phyloP scores from a whole-genome alignment of 2,113 vertebrate species.

The Regulus satrapa region DNA sequence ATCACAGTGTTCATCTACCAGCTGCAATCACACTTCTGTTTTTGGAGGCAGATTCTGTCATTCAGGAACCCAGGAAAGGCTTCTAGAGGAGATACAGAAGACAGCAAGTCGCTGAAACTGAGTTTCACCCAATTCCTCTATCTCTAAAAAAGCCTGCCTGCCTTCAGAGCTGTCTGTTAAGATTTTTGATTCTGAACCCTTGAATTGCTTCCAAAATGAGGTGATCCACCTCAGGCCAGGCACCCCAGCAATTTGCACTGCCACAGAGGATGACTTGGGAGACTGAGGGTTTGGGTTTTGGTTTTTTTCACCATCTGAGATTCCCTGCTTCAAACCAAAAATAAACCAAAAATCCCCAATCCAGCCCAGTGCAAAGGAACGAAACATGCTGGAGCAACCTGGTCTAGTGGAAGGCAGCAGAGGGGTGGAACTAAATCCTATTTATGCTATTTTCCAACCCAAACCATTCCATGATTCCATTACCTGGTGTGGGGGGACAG shows the following conservation, averaged over 20 bases:
- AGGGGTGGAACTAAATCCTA: neutral
- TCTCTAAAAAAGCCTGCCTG: neutral
- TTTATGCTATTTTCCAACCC: neutral
- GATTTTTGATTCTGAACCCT: neutral
- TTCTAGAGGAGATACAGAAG: accelerated
- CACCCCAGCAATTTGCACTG: neutral
- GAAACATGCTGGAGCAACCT: neutral
- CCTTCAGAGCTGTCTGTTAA: neutral
- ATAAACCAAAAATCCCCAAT: neutral
- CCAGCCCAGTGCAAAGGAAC: neutral
- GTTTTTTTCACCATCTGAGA: neutral
- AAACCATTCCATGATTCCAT: neutral
- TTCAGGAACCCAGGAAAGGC: neutral
- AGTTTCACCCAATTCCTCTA: neutral
- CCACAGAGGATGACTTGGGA: accelerated
- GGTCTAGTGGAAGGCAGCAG: neutral
- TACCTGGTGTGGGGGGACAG: neutral
- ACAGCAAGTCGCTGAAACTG: accelerated
- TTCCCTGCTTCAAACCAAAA: neutral
- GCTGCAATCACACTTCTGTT: neutral
- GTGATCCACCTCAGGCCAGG: neutral
- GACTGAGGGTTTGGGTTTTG: accelerated
- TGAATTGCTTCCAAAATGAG: neutral
- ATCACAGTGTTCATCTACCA: neutral
- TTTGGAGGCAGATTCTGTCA: neutral